Percentiles rank a stretch among this genome's conserved stretches.
These are phyloP conservation scores for Alces alces DNA, from an alignment of 2,113 vertebrate species.

Conservation along the genomic window DNA sequence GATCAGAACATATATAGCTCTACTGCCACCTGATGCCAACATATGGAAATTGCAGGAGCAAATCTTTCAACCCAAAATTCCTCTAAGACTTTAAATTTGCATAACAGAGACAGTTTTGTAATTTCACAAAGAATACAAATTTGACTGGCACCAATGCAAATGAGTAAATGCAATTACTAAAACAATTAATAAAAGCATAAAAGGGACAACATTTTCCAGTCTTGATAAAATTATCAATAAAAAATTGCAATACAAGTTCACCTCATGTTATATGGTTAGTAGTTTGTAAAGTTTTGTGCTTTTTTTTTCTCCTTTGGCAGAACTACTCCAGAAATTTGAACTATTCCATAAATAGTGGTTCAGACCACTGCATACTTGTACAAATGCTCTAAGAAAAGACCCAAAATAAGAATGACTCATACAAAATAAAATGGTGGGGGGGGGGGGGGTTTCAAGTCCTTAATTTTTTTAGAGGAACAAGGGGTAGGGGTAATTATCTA, in stretches of 20 bases:
- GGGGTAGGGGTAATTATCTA: rapidly evolving
- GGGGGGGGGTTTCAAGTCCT: background rate
- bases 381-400: background rate
- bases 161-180: slow-evolving; percentile 44
- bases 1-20: background rate
- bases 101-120: slow-evolving; percentile 43
- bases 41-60: slow-evolving; percentile 61
- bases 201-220: background rate
- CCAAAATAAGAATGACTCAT: background rate
- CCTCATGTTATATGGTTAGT: background rate
- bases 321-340: background rate
- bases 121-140: slow-evolving; percentile 12
- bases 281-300: background rate
- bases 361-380: background rate
- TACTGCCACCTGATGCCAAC: slow-evolving; percentile 57
- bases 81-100: slow-evolving; percentile 11
- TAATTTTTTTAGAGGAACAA: background rate
- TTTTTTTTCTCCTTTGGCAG: background rate
- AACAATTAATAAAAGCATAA: slow-evolving; percentile 5
- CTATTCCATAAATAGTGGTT: background rate
- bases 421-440: background rate
- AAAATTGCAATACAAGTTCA: background rate
- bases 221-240: slow-evolving; percentile 21
- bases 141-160: slow-evolving; percentile 49
- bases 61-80: background rate